Evolutionary conservation across 2,113 vertebrate genomes (phyloP).

Genomic region (Nycticebus coucang): DNA sequence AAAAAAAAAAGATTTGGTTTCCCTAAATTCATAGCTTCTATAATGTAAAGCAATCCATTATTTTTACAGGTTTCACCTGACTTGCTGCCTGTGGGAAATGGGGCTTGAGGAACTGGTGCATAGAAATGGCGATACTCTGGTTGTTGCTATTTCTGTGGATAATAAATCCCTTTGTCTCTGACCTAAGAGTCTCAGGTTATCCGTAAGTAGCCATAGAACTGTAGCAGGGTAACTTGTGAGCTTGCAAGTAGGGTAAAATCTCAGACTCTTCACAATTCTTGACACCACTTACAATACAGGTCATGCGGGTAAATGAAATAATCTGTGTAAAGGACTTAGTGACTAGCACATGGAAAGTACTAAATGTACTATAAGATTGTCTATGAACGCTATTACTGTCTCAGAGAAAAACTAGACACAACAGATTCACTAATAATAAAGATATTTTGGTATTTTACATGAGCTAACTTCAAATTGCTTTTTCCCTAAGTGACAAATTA

Average conservation of each 20-base stretch:
- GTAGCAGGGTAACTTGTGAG: not conserved
- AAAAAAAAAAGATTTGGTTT: not conserved
- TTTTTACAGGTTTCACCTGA: not conserved
- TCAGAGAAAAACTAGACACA: not conserved
- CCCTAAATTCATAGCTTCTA: not conserved
- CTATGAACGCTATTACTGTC: not conserved
- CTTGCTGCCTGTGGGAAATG: not conserved
- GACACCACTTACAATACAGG: not conserved
- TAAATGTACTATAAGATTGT: not conserved
- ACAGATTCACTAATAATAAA: not conserved
- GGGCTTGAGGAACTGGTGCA: not conserved
- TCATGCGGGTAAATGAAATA: not conserved
- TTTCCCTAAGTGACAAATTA: not conserved
- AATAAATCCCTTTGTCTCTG: conserved; percentile 8
- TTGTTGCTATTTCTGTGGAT: not conserved
- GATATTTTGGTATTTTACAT: conserved; percentile 24
- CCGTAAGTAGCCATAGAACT: not conserved
- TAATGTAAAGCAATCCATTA: not conserved
- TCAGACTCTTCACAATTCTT: not conserved
- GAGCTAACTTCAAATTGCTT: conserved; percentile 5
- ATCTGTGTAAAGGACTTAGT: not conserved
- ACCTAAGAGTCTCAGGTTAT: conserved; percentile 14
- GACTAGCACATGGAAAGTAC: not conserved
- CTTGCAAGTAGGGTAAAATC: not conserved
- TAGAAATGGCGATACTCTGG: not conserved